phyloP scores from a whole-genome alignment of 2,113 vertebrate species.

The Echinops telfairi region DNA sequence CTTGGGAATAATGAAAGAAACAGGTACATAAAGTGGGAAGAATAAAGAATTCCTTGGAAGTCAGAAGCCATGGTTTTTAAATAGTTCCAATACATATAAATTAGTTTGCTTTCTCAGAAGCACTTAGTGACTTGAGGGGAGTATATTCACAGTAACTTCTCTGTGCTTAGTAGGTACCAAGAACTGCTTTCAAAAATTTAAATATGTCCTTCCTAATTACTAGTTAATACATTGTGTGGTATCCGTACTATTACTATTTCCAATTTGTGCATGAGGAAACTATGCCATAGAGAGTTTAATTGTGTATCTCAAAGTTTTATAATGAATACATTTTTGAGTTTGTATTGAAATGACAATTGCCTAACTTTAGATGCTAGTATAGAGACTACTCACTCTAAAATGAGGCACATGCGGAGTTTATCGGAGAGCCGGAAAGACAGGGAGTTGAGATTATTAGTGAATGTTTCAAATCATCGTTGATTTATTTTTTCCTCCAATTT shows the following conservation, averaged over 20 bases:
- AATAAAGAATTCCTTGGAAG: too few species aligned
- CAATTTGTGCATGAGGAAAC: neutral
- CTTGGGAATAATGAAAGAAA: conserved; percentile 1
- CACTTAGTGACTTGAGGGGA: neutral
- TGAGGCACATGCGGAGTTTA: neutral
- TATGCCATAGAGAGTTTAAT: neutral
- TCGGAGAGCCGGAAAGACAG: neutral
- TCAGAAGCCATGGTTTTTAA: too few species aligned
- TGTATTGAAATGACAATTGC: neutral
- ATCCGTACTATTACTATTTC: neutral
- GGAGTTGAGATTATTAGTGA: neutral
- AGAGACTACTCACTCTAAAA: neutral
- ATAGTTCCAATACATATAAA: too few species aligned
- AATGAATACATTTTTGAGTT: neutral
- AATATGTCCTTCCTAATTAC: conserved; percentile 14
- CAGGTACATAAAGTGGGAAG: too few species aligned
- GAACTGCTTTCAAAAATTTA: neutral
- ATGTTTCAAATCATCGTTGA: neutral
- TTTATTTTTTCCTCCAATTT: neutral
- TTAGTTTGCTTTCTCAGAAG: too few species aligned
- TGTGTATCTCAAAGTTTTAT: neutral
- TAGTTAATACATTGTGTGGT: neutral
- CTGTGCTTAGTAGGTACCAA: neutral
- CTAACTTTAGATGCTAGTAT: neutral
- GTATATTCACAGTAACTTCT: neutral